phyloP scores from a whole-genome alignment of 2,113 vertebrate species.

The Notechis scutatus region DNA sequence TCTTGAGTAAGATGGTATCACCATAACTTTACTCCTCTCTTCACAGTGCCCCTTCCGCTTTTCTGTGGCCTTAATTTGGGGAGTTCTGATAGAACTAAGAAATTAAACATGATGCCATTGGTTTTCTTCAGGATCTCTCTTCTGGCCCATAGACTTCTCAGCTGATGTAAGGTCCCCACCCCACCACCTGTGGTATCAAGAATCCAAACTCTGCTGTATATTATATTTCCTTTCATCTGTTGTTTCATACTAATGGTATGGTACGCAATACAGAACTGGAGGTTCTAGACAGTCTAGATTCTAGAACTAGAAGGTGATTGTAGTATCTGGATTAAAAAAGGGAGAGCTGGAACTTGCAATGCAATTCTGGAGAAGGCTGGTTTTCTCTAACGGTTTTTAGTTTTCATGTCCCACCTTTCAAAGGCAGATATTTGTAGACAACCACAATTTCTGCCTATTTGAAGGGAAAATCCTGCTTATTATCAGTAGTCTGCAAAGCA shows the following conservation, averaged over 20 bases:
- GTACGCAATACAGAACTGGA: background rate
- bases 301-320: background rate
- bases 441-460: background rate
- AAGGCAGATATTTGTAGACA: background rate
- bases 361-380: background rate
- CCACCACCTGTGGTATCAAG: background rate
- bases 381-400: background rate
- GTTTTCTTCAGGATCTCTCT: background rate
- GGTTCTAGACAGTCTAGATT: background rate
- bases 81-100: background rate
- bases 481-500: background rate
- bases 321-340: background rate
- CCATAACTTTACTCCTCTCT: background rate
- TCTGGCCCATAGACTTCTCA: background rate
- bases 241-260: background rate
- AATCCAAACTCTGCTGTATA: background rate
- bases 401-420: background rate
- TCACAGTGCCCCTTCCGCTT: background rate
- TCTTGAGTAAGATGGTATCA: background rate
- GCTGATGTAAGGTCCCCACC: background rate
- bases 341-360: background rate
- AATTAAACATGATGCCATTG: background rate
- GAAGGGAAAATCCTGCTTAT: background rate
- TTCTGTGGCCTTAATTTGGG: background rate
- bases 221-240: background rate